Evolutionary conservation across 2,888 invertebrate species (phyloP), one percentile per base, ranked within the genome.

Genomic region (Acanthopleura granulata): DNA sequence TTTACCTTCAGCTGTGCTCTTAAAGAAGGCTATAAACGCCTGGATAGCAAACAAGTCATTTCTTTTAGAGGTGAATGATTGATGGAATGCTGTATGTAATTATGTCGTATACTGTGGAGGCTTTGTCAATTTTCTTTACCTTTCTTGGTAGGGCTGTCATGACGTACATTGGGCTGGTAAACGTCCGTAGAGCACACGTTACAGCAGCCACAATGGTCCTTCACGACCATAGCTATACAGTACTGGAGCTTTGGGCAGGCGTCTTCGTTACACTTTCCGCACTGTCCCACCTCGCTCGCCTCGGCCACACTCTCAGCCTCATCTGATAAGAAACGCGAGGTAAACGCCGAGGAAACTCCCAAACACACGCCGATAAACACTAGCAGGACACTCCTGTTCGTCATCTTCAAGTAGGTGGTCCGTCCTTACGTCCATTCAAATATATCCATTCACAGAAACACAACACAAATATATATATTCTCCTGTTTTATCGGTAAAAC

Each of bases 141-240:
- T 66, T 18, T 66, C 25, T 27, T 27, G 25, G 15, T 22, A 25
- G 66, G 25, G 14, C 66, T 66, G 22, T 66, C 61, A 22, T 71
- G 62, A 9, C 72, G 27, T n/a, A 75, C 76, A 74, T 82, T 83
- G 0, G 84, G 83, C 72, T 84, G 84, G 73, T 82, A 86, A 49
- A 80, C 77, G 69, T 84, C 82, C 11, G 84, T 83, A 11, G 87
- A 85, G 57, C 87, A 87, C 18, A 83, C 76, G 29, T 80, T 80
- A 74, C 87, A 87, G 73, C 87, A 87, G 0, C 83, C 83, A 74
- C 87, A 87, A 66, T 82, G 78, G 73, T 87, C 87, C 77, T 84
- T 86, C 72, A 85, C 82, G 11, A 82, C 80, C 29, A 82, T 76
- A 9, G 84, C 86, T 12, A 80, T 82, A 76, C 87, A 87, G 75